Base-by-base conservation (phyloP, 2,888 invertebrate genomes). In the Gortyna flavago region DNA sequence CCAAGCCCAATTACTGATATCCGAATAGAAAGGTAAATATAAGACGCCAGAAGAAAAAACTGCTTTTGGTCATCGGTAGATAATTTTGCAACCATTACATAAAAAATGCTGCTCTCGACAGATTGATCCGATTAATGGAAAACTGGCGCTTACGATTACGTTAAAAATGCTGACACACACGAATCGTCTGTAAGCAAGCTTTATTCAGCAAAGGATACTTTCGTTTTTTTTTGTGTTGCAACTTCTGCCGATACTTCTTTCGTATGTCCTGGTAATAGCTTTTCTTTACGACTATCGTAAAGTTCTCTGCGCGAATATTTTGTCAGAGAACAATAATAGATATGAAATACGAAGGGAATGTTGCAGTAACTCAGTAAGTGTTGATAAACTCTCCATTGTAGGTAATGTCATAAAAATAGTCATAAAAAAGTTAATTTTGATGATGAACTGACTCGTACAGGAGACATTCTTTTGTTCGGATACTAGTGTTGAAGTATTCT, bases 281-380 rank as follows among this genome's bases (percentile, higher is more conserved):
- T 89, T 88, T 90, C 84, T 93, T 88, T 93, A 93, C 85, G 91
- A 87, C 88, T 81, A 87, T 90, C 91, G 87, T 93, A 92, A 93
- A 93, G 85, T 85, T 86, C 87, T 86, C 86, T 79, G 74, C 81
- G 78, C 86, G 86, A 90, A 90, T 89, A 87, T 89, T 87, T 90
- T 88, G 86, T 88, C 90, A 86, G 78, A 84, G 87, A 87, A 91
- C 90, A 93, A 91, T 91, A 91, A 90, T 87, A 85, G 77, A 85
- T 80, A 84, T 85, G 81, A 83, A 87, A 86, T 85, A 86, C 83
- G 80, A 80, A 78, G 69, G 18, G 66, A 87, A 78, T 78, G 64
- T 48, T 77, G 67, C 72, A 71, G 73, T 85, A 85, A 81, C 85
- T 81, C 85, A 67, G 75, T 84, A 87, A 87, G 76, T 84, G 79